A percentile compares a stretch with the other conserved stretches of the same genome.
Evolutionary conservation across 2,113 vertebrate species (phyloP).

Genomic region (Scalopus aquaticus): DNA sequence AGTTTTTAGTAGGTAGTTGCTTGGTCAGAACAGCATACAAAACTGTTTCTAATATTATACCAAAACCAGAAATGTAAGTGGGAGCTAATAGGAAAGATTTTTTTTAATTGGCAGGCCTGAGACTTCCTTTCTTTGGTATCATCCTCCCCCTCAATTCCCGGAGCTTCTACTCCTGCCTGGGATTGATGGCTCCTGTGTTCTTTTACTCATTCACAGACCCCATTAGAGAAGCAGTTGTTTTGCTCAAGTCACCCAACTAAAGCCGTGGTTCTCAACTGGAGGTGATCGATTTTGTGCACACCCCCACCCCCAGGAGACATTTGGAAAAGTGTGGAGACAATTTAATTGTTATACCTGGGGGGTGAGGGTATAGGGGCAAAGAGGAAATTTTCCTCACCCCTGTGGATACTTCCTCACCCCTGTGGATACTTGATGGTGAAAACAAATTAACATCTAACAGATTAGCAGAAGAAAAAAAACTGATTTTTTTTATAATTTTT

Average conservation of each 20-base stretch:
- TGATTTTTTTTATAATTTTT: not conserved
- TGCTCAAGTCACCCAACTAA: not conserved
- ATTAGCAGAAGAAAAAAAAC: not conserved
- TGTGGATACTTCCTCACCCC: not conserved
- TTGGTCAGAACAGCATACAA: not conserved
- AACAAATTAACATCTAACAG: not conserved
- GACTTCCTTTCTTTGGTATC: not conserved
- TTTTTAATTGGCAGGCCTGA: not conserved
- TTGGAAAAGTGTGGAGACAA: not conserved
- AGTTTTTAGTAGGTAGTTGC: not conserved
- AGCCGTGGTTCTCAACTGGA: not conserved
- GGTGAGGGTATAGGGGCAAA: not conserved
- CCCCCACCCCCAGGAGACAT: not conserved
- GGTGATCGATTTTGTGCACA: not conserved
- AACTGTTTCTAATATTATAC: not conserved
- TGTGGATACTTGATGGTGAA: no score
- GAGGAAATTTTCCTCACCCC: not conserved
- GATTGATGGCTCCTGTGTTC: not conserved
- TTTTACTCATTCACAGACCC: not conserved
- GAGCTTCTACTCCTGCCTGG: not conserved
- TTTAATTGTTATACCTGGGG: not conserved
- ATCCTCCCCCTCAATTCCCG: not conserved
- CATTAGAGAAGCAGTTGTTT: not conserved
- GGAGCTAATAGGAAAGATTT: not conserved
- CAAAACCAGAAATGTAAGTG: not conserved